Base-by-base conservation (phyloP, 2,888 invertebrate species). In the Rhynchonema sp. region DNA sequence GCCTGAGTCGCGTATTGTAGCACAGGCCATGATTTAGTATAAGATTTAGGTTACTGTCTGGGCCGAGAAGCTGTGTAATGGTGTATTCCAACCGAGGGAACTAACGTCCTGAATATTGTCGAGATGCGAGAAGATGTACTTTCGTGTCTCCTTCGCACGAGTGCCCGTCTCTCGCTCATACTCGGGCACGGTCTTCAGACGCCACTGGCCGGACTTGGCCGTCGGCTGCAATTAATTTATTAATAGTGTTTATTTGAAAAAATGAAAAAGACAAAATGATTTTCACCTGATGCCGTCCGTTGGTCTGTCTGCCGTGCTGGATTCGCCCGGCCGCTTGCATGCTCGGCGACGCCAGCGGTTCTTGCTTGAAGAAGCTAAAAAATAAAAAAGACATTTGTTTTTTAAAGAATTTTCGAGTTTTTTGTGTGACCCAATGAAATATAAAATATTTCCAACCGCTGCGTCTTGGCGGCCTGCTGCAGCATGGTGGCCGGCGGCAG, bases 91-190 rank as follows among this genome's bases (percentile, higher is more conserved):
- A n/a, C n/a, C n/a, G n/a, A n/a, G n/a, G n/a, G n/a, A n/a, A n/a
- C n/a, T n/a, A 65, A 78, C 76, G 69, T 75, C 74, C 55, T 73
- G 73, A 75, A 99, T 96, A 75, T 98, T 98, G 74, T 99, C 98
- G 67, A 99, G 81, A 77, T 92, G 92, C 78, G 96, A 96, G 78
- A 99, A 98, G 70, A 98, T 94, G 76, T 98, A 99, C 77, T 99
- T 98, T 71, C 98, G 80, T 2, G 96, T 96, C 79, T 99, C 98
- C 79, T 98, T 99, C 65, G 94, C 92, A 78, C 94, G 94, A 70
- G 92, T 90, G 65, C 88, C 88, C 56, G 92, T 94, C 79, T 94
- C 94, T 22, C 85, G 83, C 77, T 98, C 96, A 76, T 94, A 91
- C 76, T 99, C 98, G 75, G 96, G 96, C 27, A 92, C 91, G 28